Conservation (phyloP, 2,888 invertebrate genomes). For the Andrena marginata region DNA sequence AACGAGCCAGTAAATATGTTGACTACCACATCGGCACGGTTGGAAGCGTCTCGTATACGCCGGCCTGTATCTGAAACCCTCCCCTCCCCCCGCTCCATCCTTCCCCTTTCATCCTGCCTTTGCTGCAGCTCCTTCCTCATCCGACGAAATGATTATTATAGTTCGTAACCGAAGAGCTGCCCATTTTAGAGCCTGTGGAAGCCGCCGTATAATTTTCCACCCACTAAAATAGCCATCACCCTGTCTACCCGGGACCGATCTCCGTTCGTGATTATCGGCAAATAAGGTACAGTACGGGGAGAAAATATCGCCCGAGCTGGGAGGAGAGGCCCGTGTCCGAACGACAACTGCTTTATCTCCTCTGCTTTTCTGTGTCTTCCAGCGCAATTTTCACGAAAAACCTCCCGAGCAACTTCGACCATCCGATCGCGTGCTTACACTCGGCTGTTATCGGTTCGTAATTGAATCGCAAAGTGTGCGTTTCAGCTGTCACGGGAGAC, state of each 20-base stretch:
- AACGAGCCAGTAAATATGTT: conserved; percentile 85
- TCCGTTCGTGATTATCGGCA: conserved; percentile 83
- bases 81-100: conserved; percentile 8
- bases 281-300: conserved; percentile 83
- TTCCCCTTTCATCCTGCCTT: conserved; percentile 21
- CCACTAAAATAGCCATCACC: conserved; percentile 85
- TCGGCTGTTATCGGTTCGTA: no score
- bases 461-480: no score
- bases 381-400: neutral
- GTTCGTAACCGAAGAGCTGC: conserved; percentile 84
- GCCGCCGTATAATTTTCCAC: conserved; percentile 85
- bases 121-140: conserved; percentile 65
- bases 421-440: neutral
- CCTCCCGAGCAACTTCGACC: neutral
- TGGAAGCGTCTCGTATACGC: conserved; percentile 64
- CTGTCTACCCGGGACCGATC: conserved; percentile 78
- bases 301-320: conserved; percentile 65
- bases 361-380: neutral
- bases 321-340: neutral
- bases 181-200: conserved; percentile 84
- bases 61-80: conserved; percentile 32
- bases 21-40: conserved; percentile 81
- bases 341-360: neutral
- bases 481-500: no score
- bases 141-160: conserved; percentile 85